phyloP scores from a whole-genome alignment of 92 coral and sea anemone genomes.

The Palythoa caribaeorum region DNA sequence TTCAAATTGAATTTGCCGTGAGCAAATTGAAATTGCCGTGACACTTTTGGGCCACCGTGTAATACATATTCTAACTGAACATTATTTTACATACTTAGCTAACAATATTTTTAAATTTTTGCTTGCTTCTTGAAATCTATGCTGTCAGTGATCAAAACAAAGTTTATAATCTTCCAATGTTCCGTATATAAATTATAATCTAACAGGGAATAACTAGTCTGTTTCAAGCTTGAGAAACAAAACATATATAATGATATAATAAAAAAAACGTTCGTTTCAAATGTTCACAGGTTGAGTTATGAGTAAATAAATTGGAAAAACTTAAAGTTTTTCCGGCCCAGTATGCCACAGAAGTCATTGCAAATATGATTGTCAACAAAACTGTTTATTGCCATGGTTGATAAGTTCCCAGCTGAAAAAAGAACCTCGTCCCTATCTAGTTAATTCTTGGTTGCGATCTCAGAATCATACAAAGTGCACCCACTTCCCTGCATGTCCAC shows the following conservation, averaged over 20 bases:
- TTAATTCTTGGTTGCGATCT: not conserved
- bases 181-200: not conserved
- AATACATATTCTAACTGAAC: no score
- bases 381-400: constrained; percentile 40
- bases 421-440: constrained; percentile 13
- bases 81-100: no score
- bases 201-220: not conserved
- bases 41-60: no score
- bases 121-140: not conserved
- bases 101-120: not conserved
- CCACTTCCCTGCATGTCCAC: constrained; percentile 39
- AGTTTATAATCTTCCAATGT: not conserved
- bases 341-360: constrained; percentile 36
- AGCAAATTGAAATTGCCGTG: no score
- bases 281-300: not conserved
- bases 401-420: constrained; percentile 28
- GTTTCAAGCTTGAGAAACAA: not conserved
- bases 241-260: not conserved
- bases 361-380: constrained; percentile 18
- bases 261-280: not conserved
- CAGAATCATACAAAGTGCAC: constrained; percentile 26
- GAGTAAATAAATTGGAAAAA: not conserved
- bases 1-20: no score
- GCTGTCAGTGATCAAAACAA: not conserved
- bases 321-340: constrained; percentile 20